A percentile compares a stretch with the other conserved stretches of the same genome.
These are phyloP conservation scores for Papilio helenus DNA, from an alignment of 1,140 invertebrate genomes.

Conservation along the genomic window DNA sequence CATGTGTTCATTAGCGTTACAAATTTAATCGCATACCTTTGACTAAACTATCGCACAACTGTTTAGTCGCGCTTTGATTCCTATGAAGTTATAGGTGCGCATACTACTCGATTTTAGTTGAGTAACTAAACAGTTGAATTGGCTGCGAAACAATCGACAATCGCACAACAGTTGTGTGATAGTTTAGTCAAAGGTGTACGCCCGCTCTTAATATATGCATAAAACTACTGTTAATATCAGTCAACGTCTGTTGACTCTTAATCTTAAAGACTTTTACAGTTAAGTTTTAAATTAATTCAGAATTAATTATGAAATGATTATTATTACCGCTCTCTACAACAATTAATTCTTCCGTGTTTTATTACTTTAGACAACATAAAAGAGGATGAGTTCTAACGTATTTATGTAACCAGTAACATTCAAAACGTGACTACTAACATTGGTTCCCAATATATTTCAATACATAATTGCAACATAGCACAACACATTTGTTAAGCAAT, in stretches of 20 bases:
- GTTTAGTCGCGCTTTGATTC: too few relatives aligned
- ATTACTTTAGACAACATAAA: neutral
- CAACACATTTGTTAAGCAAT: conserved; percentile 38
- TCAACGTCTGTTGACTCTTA: neutral
- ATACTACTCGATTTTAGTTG: too few relatives aligned
- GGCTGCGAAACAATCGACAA: too few relatives aligned
- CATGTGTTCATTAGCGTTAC: too few relatives aligned
- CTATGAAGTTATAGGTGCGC: too few relatives aligned
- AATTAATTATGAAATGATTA: neutral
- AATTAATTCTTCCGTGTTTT: neutral
- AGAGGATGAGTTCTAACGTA: neutral
- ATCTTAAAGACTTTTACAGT: neutral
- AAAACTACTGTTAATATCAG: neutral
- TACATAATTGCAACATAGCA: conserved; percentile 33
- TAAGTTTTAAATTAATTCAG: neutral
- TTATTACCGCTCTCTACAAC: neutral
- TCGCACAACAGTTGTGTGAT: too few relatives aligned
- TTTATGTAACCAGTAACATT: neutral
- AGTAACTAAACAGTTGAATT: too few relatives aligned
- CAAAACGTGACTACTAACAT: neutral
- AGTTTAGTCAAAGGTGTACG: too few relatives aligned
- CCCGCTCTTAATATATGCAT: neutral
- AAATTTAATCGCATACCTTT: too few relatives aligned
- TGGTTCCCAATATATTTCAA: conserved; percentile 12
- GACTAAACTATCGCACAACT: too few relatives aligned